These are phyloP conservation scores for Actinernus sp. DNA, from an alignment of 92 coral and sea anemone genomes.

Conservation along the genomic window DNA sequence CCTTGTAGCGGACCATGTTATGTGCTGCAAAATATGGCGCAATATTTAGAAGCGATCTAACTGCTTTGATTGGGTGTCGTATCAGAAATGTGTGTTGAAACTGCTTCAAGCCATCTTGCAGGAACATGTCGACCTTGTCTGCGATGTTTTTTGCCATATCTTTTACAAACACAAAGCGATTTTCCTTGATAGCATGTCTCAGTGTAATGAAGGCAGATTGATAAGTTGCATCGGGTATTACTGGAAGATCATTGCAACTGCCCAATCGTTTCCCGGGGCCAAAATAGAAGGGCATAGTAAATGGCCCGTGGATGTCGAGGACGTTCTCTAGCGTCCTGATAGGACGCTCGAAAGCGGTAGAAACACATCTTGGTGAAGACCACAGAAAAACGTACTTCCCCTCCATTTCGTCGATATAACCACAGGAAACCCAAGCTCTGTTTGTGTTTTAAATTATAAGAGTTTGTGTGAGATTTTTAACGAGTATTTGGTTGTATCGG, in stretches of 20 bases:
- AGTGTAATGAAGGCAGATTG: conserved; percentile 8
- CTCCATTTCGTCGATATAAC: no score
- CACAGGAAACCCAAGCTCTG: no score
- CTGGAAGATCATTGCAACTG: conserved; percentile 20
- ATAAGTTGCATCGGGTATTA: conserved; percentile 36
- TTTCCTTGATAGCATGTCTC: conserved; percentile 7
- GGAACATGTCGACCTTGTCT: conserved; percentile 6
- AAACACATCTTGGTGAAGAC: conserved; percentile 35
- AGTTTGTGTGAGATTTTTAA: no score
- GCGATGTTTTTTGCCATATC: conserved; percentile 18
- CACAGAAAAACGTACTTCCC: conserved; percentile 21
- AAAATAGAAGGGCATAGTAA: conserved; percentile 14
- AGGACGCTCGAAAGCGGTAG: conserved; percentile 50
- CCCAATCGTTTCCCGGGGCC: conserved; percentile 37
- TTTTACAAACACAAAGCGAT: conserved; percentile 42
- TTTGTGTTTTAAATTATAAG: no score
- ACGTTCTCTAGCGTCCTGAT: conserved; percentile 28
- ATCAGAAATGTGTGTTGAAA: conserved; percentile 37
- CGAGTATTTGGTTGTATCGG: no score
- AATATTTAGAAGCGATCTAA: conserved; percentile 5
- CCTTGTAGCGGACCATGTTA: conserved; percentile 83
- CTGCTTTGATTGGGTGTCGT: conserved; percentile 10
- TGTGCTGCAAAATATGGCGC: conserved; percentile 65
- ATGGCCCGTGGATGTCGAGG: conserved; percentile 32
- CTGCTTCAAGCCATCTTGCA: conserved; percentile 22